Percentiles rank a stretch among this genome's conserved stretches.
These are phyloP conservation scores for Vannuccia rotundouncinata DNA, from an alignment of 2,888 invertebrate species.

Conservation along the genomic window DNA sequence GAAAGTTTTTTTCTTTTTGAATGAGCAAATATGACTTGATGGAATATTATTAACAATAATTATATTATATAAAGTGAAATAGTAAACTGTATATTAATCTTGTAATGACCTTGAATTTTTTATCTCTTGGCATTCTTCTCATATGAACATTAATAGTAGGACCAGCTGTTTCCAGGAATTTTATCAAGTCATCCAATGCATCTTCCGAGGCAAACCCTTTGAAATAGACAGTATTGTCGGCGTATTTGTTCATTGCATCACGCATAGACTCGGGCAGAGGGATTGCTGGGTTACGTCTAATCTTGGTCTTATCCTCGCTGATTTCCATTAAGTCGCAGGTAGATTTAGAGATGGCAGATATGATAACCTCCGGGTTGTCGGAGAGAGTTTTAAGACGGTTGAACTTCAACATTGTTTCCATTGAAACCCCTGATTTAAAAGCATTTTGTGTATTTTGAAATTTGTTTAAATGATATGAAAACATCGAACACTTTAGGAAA, in stretches of 20 bases:
- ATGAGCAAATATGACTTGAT: background rate
- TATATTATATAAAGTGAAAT: background rate
- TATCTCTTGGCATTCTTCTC: slow-evolving; percentile 48
- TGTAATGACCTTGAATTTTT: slow-evolving; percentile 55
- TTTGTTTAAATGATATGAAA: background rate
- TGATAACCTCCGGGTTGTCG: slow-evolving; percentile 66
- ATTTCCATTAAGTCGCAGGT: slow-evolving; percentile 69
- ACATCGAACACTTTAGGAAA: too few species aligned
- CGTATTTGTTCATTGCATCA: slow-evolving; percentile 16
- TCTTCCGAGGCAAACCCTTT: slow-evolving; percentile 61
- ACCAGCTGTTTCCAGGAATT: slow-evolving; percentile 68
- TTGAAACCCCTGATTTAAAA: slow-evolving; percentile 74
- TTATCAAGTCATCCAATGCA: slow-evolving; percentile 67
- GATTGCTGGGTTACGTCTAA: slow-evolving; percentile 67
- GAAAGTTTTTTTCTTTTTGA: background rate
- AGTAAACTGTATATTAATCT: too few species aligned
- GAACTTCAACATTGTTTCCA: slow-evolving; percentile 76
- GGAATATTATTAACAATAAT: background rate
- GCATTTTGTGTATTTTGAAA: background rate
- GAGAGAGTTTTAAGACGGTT: slow-evolving; percentile 70
- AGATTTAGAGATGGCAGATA: slow-evolving; percentile 69
- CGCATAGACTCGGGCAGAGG: slow-evolving; percentile 66
- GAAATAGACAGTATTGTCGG: background rate
- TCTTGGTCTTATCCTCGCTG: slow-evolving; percentile 66
- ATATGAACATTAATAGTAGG: slow-evolving; percentile 64